These are phyloP conservation scores for Glomeris marginata DNA, from an alignment of 2,888 invertebrate species.

Conservation along the genomic window DNA sequence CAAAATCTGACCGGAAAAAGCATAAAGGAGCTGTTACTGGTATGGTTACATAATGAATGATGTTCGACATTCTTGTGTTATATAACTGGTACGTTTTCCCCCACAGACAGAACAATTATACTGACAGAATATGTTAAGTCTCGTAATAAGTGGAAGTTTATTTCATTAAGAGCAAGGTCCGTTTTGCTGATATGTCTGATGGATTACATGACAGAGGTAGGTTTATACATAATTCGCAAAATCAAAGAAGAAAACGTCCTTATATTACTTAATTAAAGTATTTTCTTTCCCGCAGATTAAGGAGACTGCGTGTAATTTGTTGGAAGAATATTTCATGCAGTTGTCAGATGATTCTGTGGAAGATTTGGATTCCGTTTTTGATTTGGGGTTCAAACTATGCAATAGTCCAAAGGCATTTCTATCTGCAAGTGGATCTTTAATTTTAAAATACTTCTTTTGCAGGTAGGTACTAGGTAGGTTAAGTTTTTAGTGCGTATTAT, in stretches of 20 bases:
- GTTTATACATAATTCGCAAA: no score
- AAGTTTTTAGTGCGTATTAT: neutral
- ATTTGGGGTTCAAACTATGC: neutral
- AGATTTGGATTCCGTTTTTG: no score
- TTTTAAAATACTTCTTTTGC: neutral
- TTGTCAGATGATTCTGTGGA: no score
- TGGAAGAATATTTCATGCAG: no score
- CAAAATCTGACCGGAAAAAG: conserved; percentile 5
- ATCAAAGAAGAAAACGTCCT: no score
- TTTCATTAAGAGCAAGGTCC: neutral
- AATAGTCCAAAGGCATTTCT: conserved; percentile 4
- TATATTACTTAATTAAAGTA: no score
- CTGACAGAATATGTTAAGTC: neutral
- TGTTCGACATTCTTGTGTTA: neutral
- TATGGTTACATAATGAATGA: conserved; percentile 3
- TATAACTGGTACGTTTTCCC: neutral
- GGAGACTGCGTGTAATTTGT: no score
- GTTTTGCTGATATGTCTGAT: conserved; percentile 4
- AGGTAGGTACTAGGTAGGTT: neutral
- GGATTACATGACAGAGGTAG: conserved; percentile 8
- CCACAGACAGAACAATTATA: neutral
- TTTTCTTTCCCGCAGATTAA: no score
- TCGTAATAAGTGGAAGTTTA: neutral
- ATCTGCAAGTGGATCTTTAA: conserved; percentile 4
- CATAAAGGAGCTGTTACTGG: conserved; percentile 15